A percentile compares a stretch with the other conserved stretches of the same genome.
phyloP scores from a whole-genome alignment of 2,113 vertebrate genomes.

The Pangasianodon gigas region DNA sequence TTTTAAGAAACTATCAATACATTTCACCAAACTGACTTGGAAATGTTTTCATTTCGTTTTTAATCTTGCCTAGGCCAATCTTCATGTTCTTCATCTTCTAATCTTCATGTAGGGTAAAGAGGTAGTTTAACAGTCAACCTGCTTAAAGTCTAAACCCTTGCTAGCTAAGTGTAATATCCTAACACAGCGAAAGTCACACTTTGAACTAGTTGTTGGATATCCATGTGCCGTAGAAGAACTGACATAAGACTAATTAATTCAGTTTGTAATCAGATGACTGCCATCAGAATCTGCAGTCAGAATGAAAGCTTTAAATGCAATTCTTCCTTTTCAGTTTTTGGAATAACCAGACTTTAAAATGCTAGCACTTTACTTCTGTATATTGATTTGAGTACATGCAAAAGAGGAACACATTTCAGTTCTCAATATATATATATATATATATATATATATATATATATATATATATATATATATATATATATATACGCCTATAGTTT shows the following conservation, averaged over 20 bases:
- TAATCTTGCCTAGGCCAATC: not conserved
- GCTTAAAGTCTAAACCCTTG: not conserved
- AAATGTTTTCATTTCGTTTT: not conserved
- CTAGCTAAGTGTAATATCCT: not conserved
- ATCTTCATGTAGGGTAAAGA: not conserved
- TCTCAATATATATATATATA: no score
- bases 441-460: no score
- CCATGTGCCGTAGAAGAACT: not conserved
- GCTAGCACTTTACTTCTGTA: no score
- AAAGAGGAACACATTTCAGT: no score
- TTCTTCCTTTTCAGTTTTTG: not conserved
- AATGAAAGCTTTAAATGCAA: not conserved
- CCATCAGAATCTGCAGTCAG: not conserved
- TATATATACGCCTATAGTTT: no score
- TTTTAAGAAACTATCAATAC: no score
- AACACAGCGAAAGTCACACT: not conserved
- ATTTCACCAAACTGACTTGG: no score
- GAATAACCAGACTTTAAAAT: no score
- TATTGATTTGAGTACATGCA: no score
- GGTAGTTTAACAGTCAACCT: not conserved
- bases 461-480: no score
- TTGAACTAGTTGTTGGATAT: not conserved
- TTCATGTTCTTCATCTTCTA: not conserved
- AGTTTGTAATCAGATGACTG: not conserved
- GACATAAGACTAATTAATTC: not conserved